Base-by-base conservation (phyloP, 2,888 invertebrate genomes). In the Microplitis manilae region DNA sequence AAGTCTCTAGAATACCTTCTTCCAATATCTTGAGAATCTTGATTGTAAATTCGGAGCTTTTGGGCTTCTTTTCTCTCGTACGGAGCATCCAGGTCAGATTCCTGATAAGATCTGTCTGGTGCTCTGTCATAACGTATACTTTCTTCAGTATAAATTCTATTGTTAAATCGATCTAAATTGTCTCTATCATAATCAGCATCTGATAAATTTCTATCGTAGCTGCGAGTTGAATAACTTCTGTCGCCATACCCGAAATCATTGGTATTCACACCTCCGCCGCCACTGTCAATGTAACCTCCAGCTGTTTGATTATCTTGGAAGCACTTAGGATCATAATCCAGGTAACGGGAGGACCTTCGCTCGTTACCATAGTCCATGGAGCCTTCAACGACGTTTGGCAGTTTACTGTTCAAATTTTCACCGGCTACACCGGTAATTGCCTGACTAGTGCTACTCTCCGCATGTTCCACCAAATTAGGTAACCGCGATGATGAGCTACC, bases 351-450 rank as follows among this genome's bases (percentile, higher is more conserved):
- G 81, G 90, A 89, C 85, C 90, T 87, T 67, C 89, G 88, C 83
- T 90, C 90, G 81, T 82, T 88, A 86, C 90, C 90, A 90, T 89
- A 90, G 90, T 90, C 90, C 90, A 90, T 90, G 87, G 90, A 90
- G 86, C 89, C 90, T 84, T 90, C 90, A 79, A 90, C 89, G 60
- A 90, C 86, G 89, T 90, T 90, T 64, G 90, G 90, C 84, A 90
- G 83, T 85, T 89, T 90, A 83, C 89, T 87, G 83, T 88, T 90
- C 85, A 90, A 89, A 86, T 88, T 87, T 82, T 90, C 90, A 73
- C 90, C 88, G 76, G 82, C 84, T 73, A 70, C 77, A 65, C 77
- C 78, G 60, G 73, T 70, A 69, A 73, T 80, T 75, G 75, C 77
- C 71, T 80, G 80, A 77, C 85, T 84, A 71, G 8, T 50, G 50